Evolutionary conservation across 2,797 vertebrate genomes (phyloP), one percentile per base, ranked within the genome.

Genomic region (Salmo trutta): DNA sequence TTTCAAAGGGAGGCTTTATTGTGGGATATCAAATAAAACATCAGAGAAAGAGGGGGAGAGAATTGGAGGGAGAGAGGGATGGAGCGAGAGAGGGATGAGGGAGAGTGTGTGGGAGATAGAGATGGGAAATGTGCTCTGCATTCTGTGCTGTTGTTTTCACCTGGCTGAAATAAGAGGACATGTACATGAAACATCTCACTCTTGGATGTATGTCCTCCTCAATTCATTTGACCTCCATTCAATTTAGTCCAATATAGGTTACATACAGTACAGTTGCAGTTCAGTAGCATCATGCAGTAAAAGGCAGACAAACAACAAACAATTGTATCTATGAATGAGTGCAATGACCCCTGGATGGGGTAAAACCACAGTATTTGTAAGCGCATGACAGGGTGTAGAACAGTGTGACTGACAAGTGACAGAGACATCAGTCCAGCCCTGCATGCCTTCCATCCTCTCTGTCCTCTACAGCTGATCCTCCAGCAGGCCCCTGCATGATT

Each of bases 401-500:
- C 8, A 66, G 56, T 17, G 71, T 51, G 15, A 54, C 41, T 21
- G 51, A 29, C 56, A 1, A 59, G 56, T 59, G n/a, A 74, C 53
- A 64, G 56, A 24, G 70, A 65, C 36, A 51, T 21, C 33, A 17
- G 3, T 27, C 15, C 29, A 19, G 31, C 66, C 29, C 66, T 36
- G 16, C 66, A 31, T 67, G 65, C n/a, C 19, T 47, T 52, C 24
- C 29, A 33, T 19, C 95, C 95, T 95, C 88, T 86, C 89, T 88
- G 82, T 87, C 88, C 88, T 91, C 86, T 83, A 87, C 82, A 83
- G 95, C 93, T 88, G 94, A 93, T 96, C 95, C 95, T 95, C 95
- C 92, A 94, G 91, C 90, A 94, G 94, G 93, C 94, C 91, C 93
- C 91, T 93, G 90, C 92, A 88, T 95, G 96, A 96, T 96, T 96